Evolutionary conservation across 2,113 vertebrate genomes (phyloP).

Genomic region (Myiopsitta monachus): DNA sequence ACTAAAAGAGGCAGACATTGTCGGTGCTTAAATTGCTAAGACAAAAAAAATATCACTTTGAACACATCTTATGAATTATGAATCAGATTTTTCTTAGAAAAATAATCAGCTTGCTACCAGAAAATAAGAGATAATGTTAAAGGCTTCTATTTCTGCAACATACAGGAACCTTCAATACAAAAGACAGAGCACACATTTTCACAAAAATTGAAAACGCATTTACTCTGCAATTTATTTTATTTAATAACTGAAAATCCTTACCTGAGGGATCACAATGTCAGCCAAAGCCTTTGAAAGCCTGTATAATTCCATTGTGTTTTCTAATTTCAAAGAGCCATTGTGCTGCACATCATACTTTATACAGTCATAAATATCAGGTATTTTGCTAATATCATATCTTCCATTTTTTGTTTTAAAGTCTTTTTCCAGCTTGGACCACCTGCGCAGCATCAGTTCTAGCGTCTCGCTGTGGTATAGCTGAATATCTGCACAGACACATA

Average conservation of each 20-base stretch:
- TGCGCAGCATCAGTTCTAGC: slow-evolving; percentile 86
- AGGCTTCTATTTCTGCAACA: neutral
- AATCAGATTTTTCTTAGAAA: neutral
- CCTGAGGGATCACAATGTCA: slow-evolving; percentile 91
- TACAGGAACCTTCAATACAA: neutral
- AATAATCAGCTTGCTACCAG: neutral
- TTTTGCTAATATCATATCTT: slow-evolving; percentile 90
- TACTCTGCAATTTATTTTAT: neutral
- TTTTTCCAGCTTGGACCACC: slow-evolving; percentile 90
- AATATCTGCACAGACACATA: slow-evolving; percentile 76
- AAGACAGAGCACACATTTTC: neutral
- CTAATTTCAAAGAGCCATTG: slow-evolving; percentile 85
- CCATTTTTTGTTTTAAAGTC: slow-evolving; percentile 92
- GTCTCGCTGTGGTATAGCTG: slow-evolving; percentile 91
- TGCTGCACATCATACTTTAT: slow-evolving; percentile 92
- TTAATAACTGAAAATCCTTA: slow-evolving; percentile 50
- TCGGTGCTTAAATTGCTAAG: neutral
- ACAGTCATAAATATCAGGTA: slow-evolving; percentile 90
- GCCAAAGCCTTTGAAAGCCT: slow-evolving; percentile 88
- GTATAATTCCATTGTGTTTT: slow-evolving; percentile 88
- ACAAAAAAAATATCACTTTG: neutral
- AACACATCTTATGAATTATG: neutral
- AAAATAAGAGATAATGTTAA: neutral
- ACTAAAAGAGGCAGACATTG: neutral
- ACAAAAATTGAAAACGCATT: neutral